Conservation (phyloP, 2,888 invertebrate species). For the Erebia aethiops region DNA sequence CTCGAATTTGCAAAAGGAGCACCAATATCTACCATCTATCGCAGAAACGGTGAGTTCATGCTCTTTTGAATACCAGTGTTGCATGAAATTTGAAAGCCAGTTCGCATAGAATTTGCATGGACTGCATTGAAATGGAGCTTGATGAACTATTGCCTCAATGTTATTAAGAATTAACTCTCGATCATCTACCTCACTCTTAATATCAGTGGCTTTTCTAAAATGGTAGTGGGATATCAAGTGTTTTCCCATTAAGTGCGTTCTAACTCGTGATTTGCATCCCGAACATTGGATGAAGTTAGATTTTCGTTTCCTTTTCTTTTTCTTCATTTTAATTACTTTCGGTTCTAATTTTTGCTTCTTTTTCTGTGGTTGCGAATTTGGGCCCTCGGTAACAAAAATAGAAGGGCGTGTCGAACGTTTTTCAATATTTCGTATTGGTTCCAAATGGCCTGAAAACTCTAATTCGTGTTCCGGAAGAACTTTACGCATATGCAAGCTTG, state of each 20-base stretch:
- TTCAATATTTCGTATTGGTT: constrained; percentile 57
- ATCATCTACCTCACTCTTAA: constrained; percentile 76
- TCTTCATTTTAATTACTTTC: constrained; percentile 54
- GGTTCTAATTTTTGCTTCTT: constrained; percentile 49
- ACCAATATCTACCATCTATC: constrained; percentile 86
- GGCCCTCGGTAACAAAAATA: constrained; percentile 59
- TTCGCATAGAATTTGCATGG: constrained; percentile 94
- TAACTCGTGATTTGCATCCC: constrained; percentile 88
- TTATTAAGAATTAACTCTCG: constrained; percentile 88
- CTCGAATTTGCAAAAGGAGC: constrained; percentile 88
- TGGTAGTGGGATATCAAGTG: constrained; percentile 94
- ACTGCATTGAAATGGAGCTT: constrained; percentile 93
- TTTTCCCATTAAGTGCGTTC: constrained; percentile 88
- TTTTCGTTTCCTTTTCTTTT: constrained; percentile 80
- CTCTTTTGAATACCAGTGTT: constrained; percentile 88
- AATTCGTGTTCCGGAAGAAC: constrained; percentile 87
- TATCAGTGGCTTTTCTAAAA: constrained; percentile 87
- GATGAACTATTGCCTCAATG: constrained; percentile 89
- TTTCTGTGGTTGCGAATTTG: constrained; percentile 53
- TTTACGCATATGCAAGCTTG: constrained; percentile 87
- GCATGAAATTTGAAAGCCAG: constrained; percentile 86
- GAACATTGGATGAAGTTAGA: constrained; percentile 85
- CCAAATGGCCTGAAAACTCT: constrained; percentile 82
- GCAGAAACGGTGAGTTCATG: constrained; percentile 80
- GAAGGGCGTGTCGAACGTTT: constrained; percentile 68